phyloP scores from a whole-genome alignment of 2,113 vertebrate genomes.

The Archilochus colubris region DNA sequence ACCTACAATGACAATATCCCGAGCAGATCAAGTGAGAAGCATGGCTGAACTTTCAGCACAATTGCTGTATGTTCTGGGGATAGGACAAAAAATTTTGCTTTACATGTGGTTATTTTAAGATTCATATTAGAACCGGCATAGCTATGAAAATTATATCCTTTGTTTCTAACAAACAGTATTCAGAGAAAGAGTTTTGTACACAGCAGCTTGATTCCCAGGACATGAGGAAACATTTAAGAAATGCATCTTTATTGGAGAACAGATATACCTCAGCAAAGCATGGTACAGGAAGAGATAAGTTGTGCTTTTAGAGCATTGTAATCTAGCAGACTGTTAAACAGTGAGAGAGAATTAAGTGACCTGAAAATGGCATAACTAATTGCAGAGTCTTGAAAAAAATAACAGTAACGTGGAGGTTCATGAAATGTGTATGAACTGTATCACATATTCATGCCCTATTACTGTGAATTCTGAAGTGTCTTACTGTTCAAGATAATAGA shows the following conservation, averaged over 20 bases:
- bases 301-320: constrained; percentile 65
- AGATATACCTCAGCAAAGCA: constrained; percentile 22
- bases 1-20: not conserved
- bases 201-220: not conserved
- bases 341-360: constrained; percentile 79
- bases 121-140: not conserved
- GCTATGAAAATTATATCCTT: not conserved
- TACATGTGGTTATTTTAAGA: not conserved
- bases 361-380: constrained; percentile 82
- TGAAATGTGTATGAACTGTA: constrained; percentile 83
- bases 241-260: not conserved
- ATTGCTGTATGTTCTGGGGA: not conserved
- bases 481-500: constrained; percentile 81
- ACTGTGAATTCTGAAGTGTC: constrained; percentile 81
- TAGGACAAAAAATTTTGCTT: not conserved
- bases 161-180: not conserved
- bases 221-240: not conserved
- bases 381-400: constrained; percentile 71
- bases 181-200: not conserved
- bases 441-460: constrained; percentile 84
- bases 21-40: not conserved
- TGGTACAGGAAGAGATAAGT: constrained; percentile 62
- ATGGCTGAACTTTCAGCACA: not conserved
- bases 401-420: constrained; percentile 75
- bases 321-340: constrained; percentile 76